Conservation (phyloP, 92 coral and sea anemone species). For the Bergia sp. region DNA sequence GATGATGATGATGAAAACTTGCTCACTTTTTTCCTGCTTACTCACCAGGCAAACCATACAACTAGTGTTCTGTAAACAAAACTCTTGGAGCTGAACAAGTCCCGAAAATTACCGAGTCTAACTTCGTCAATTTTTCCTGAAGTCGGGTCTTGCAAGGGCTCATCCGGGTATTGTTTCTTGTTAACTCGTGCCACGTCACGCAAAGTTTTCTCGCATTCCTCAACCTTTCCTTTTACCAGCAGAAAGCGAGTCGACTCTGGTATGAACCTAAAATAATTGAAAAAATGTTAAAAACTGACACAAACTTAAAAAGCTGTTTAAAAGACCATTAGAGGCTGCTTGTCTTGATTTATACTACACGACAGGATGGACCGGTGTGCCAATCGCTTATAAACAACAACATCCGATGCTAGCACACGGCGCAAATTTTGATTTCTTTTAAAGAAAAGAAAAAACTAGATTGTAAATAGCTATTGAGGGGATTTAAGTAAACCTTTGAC, state of each 20-base stretch:
- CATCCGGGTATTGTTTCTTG: constrained; percentile 48
- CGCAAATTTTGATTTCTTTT: too few species aligned
- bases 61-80: constrained; percentile 59
- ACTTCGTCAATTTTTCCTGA: neutral
- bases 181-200: constrained; percentile 58
- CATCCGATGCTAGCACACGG: too few species aligned
- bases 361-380: too few species aligned
- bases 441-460: too few species aligned
- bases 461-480: too few species aligned
- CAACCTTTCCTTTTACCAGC: constrained; percentile 52
- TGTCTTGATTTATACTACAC: too few species aligned
- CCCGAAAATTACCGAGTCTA: constrained; percentile 61
- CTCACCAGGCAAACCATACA: constrained; percentile 78
- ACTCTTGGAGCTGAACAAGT: constrained; percentile 63
- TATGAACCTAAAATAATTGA: constrained; percentile 50
- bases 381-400: too few species aligned
- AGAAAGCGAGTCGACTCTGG: constrained; percentile 72
- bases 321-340: too few species aligned
- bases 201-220: constrained; percentile 51
- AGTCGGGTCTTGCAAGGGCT: constrained; percentile 51
- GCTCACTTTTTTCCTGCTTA: neutral
- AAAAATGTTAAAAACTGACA: neutral
- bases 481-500: too few species aligned
- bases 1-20: too few species aligned
- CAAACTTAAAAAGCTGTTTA: too few species aligned